These are phyloP conservation scores for Oceanites oceanicus DNA, from an alignment of 2,113 vertebrate species.

Conservation along the genomic window DNA sequence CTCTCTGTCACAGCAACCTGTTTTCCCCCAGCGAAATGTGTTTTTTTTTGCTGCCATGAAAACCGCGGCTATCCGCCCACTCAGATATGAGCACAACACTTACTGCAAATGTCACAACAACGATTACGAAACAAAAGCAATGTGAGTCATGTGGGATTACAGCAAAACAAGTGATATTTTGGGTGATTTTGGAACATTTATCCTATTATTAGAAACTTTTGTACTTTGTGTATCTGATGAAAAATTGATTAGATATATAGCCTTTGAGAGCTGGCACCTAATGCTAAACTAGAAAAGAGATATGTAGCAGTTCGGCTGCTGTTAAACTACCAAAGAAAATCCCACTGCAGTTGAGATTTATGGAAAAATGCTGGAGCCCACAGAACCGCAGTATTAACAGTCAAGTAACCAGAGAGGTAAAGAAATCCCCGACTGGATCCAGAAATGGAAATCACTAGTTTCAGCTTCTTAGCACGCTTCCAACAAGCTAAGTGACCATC, in stretches of 20 bases:
- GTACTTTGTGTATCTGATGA: slow-evolving; percentile 31
- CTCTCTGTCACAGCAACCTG: slow-evolving; percentile 58
- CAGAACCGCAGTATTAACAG: slow-evolving; percentile 51
- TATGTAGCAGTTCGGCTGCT: slow-evolving; percentile 38
- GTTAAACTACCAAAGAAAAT: slow-evolving; percentile 63
- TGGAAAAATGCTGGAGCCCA: slow-evolving; percentile 55
- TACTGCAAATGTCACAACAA: slow-evolving; percentile 69
- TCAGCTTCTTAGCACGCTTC: slow-evolving; percentile 40
- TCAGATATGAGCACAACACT: slow-evolving; percentile 56
- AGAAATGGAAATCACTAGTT: slow-evolving; percentile 60
- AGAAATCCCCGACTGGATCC: slow-evolving; percentile 58
- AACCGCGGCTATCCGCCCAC: slow-evolving; percentile 43
- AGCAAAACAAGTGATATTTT: slow-evolving; percentile 57
- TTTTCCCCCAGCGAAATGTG: slow-evolving; percentile 22
- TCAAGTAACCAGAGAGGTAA: slow-evolving; percentile 61
- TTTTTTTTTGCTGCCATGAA: slow-evolving; percentile 66
- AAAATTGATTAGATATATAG: slow-evolving; percentile 60
- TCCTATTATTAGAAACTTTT: slow-evolving; percentile 68
- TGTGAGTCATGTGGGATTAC: slow-evolving; percentile 52
- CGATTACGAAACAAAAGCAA: slow-evolving; percentile 65
- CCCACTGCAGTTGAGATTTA: slow-evolving; percentile 51
- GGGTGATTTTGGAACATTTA: slow-evolving; percentile 56
- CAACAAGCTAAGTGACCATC: not conserved
- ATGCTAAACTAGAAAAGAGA: slow-evolving; percentile 27
- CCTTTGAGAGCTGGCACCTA: slow-evolving; percentile 29